phyloP scores from a whole-genome alignment of 1,140 invertebrate species.

The Platorchestia sp. region DNA sequence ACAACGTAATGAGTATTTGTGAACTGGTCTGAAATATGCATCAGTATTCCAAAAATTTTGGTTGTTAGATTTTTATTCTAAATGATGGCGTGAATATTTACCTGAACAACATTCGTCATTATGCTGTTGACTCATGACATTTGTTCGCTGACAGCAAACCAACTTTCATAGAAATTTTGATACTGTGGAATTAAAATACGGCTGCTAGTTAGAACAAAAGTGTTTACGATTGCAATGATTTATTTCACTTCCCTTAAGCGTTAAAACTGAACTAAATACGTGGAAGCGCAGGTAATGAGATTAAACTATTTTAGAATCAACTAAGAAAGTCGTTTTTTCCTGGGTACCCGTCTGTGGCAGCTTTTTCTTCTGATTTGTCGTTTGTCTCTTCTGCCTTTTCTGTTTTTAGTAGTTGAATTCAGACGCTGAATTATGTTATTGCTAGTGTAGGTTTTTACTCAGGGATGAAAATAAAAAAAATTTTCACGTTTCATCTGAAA shows the following conservation, averaged over 20 bases:
- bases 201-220: not conserved
- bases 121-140: too few species aligned
- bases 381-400: not conserved
- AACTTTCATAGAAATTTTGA: not conserved
- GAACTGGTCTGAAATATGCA: not conserved
- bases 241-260: not conserved
- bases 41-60: not conserved
- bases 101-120: too few species aligned
- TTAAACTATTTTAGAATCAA: not conserved
- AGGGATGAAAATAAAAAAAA: too few species aligned
- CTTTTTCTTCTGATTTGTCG: not conserved
- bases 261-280: not conserved
- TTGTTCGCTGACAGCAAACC: not conserved
- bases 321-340: too few species aligned
- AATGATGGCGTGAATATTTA: too few species aligned
- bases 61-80: too few species aligned
- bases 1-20: not conserved
- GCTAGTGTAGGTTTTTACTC: too few species aligned
- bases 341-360: not conserved
- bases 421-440: too few species aligned
- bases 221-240: not conserved
- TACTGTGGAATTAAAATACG: not conserved
- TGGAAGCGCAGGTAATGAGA: not conserved
- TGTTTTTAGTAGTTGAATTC: not conserved
- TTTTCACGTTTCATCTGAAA: too few species aligned